A percentile compares a stretch with the other conserved stretches of the same genome.
phyloP scores from a whole-genome alignment of 1,140 invertebrate genomes.

The Drosophila eugracilis region DNA sequence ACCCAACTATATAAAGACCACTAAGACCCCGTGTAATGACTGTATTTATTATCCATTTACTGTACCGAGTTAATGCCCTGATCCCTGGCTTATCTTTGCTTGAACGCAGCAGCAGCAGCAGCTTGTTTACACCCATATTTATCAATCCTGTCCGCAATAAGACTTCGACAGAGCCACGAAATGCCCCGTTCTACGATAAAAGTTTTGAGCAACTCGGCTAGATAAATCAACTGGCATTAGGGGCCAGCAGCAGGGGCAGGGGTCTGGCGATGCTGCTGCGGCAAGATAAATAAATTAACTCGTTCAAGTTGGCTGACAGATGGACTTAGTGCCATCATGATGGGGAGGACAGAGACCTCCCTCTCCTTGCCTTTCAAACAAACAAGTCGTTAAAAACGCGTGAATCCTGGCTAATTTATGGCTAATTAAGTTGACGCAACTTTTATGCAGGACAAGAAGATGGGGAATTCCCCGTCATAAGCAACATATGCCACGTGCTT shows the following conservation, averaged over 20 bases:
- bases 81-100: slow-evolving; percentile 23
- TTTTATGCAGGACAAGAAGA: slow-evolving; percentile 18
- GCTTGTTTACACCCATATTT: slow-evolving; percentile 52
- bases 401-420: slow-evolving; percentile 65
- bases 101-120: slow-evolving; percentile 6
- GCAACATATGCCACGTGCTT: slow-evolving; percentile 50
- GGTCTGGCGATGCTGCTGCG: slow-evolving; percentile 10
- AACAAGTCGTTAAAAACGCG: slow-evolving; percentile 67
- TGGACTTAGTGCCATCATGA: slow-evolving; percentile 49
- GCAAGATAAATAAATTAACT: slow-evolving; percentile 63
- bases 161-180: slow-evolving; percentile 22
- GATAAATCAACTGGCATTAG: slow-evolving; percentile 61
- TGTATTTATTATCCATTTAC: slow-evolving; percentile 33
- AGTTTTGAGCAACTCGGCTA: slow-evolving; percentile 46
- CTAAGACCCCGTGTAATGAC: slow-evolving; percentile 7
- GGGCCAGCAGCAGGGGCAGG: too few species aligned
- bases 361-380: slow-evolving; percentile 13
- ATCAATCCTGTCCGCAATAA: slow-evolving; percentile 36
- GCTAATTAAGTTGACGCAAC: slow-evolving; percentile 67
- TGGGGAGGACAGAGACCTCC: slow-evolving; percentile 15
- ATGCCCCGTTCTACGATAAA: neutral
- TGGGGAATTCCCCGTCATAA: neutral
- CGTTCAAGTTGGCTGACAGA: slow-evolving; percentile 57
- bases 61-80: slow-evolving; percentile 13
- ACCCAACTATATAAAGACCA: neutral